Evolutionary conservation across 2,797 vertebrate species (phyloP).

Genomic region (Florisuga fusca): DNA sequence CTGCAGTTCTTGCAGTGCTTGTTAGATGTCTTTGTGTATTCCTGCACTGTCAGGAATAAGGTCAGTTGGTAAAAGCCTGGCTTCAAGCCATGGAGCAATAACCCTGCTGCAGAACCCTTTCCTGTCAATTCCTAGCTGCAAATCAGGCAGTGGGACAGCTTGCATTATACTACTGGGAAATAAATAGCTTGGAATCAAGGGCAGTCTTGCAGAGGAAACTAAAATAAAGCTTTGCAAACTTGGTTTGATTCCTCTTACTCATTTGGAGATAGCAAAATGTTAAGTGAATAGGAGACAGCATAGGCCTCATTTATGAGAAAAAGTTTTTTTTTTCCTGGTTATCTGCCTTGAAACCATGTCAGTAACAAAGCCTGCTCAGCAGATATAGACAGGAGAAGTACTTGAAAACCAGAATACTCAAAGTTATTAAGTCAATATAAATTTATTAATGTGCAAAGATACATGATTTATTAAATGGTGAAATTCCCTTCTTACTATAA

Average conservation of each 20-base stretch:
- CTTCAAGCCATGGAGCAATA: background rate
- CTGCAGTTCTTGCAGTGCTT: background rate
- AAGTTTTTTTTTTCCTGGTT: background rate
- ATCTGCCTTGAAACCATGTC: background rate
- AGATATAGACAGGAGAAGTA: background rate
- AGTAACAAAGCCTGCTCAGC: background rate
- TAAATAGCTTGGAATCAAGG: background rate
- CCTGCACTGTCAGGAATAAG: constrained; percentile 1
- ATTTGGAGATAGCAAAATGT: background rate
- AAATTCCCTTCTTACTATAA: background rate
- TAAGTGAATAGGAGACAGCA: background rate
- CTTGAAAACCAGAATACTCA: background rate
- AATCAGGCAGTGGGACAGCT: background rate
- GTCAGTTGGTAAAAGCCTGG: constrained; percentile 20
- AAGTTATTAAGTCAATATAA: background rate
- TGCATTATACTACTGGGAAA: background rate
- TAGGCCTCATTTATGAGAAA: background rate
- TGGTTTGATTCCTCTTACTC: background rate
- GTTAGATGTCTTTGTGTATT: constrained; percentile 11
- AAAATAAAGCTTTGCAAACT: background rate
- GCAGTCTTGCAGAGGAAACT: background rate
- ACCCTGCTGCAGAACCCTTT: background rate
- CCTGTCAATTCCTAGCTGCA: background rate
- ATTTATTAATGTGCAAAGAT: background rate
- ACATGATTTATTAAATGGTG: background rate